Base-by-base conservation (phyloP, 92 coral and sea anemone genomes). In the Scolanthus callimorphus region DNA sequence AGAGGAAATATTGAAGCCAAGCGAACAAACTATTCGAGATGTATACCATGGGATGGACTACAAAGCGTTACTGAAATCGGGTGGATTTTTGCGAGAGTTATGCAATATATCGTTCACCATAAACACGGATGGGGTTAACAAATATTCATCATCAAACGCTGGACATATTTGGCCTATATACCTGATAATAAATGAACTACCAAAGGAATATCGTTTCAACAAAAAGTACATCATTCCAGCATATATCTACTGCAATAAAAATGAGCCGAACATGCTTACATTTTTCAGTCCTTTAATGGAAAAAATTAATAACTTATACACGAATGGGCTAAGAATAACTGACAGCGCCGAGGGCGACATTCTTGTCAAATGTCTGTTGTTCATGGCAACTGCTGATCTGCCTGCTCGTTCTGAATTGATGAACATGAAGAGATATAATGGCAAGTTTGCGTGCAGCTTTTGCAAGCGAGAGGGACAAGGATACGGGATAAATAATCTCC, bases 121-220 rank as follows among this genome's bases (percentile, higher is more conserved):
- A 29, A 78, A 78, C 55, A 70, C 84, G 11, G 72, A 77, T 70
- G 84, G 84, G 12, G 84, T 77, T 0, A 77, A 70, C 56, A 70
- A 69, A 50, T 71, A 46, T 58, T 78, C 79, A 17, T 78, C 79
- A 21, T 77, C 77, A 13, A 43, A 39, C 39, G 79, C 78, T 6
- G 78, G 85, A 20, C 79, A 62, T 60, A 49, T 78, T 34, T 78
- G 79, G 74, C 79, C 85, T 25, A 78, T 78, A 24, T 78, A 78
- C 41, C 28, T 78, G 27, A 61, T 62, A 60, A 77, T 76, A n/a
- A 67, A 67, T 29, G 70, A 76, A 37, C 70, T 76, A 15, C 82
- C 82, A 21, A 76, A 66, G 29, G 70, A 76, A 31, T 39, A 61
- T 68, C 46, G 82, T 13, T 66, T 76, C 69, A 76, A 65, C 3